These are phyloP conservation scores for Rhagium mordax DNA, from an alignment of 2,888 invertebrate genomes.

Conservation along the genomic window DNA sequence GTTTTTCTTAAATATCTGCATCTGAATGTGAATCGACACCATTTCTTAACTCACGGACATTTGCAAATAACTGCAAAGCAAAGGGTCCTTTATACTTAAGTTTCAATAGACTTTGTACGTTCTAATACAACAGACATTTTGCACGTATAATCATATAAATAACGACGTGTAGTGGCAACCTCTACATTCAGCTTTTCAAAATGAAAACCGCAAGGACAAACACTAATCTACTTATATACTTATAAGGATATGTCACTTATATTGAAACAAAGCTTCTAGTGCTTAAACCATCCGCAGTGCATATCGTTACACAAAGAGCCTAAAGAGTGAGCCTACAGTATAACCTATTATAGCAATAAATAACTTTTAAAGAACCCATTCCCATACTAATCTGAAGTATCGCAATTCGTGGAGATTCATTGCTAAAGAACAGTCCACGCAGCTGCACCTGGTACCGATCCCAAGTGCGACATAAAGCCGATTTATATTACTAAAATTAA, in stretches of 20 bases:
- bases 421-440: conserved; percentile 13
- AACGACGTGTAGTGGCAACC: background rate
- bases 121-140: background rate
- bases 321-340: background rate
- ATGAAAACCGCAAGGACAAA: background rate
- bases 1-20: too few relatives aligned
- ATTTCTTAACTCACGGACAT: too few relatives aligned
- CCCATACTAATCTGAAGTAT: conserved; percentile 14
- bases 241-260: conserved; percentile 5
- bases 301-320: background rate
- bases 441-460: conserved; percentile 12
- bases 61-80: too few relatives aligned
- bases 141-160: background rate
- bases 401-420: conserved; percentile 5
- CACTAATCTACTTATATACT: conserved; percentile 12
- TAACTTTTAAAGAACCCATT: conserved; percentile 18
- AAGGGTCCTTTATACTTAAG: too few relatives aligned
- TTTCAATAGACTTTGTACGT: background rate
- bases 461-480: conserved; percentile 27
- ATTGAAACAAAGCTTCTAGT: conserved; percentile 16
- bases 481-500: conserved; percentile 49
- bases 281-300: conserved; percentile 8
- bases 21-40: too few relatives aligned
- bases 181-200: conserved; percentile 1
- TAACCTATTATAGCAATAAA: conserved; percentile 13